Conservation (phyloP, 1,140 invertebrate species). For the Microvelia longipes region DNA sequence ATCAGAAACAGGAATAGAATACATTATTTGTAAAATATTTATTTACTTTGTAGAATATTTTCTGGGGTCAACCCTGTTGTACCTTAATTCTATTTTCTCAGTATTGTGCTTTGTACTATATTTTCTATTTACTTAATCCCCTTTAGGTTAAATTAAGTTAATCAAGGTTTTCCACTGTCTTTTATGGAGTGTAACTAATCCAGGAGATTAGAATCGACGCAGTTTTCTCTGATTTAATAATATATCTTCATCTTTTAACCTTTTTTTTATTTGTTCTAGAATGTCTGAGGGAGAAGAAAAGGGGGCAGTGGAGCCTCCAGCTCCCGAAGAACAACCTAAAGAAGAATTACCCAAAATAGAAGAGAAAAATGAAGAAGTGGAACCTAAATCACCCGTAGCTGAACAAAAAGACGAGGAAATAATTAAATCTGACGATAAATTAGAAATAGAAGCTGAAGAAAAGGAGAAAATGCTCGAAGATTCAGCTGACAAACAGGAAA, state of each 20-base stretch:
- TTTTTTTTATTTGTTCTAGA: not conserved
- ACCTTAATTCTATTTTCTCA: no score
- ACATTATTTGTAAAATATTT: no score
- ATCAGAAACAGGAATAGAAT: no score
- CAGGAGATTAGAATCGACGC: no score
- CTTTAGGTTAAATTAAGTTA: no score
- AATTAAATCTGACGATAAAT: conserved; percentile 46
- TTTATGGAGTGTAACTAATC: no score
- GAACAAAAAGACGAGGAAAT: conserved; percentile 4
- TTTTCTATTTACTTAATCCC: no score
- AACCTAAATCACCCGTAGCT: not conserved
- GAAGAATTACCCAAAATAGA: not conserved
- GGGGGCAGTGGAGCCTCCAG: not conserved
- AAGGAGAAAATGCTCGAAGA: conserved; percentile 49
- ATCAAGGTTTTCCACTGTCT: no score
- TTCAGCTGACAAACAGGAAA: conserved; percentile 36
- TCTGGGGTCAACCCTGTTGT: no score
- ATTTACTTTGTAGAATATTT: no score
- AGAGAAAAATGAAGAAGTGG: not conserved
- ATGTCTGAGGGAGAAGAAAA: conserved; percentile 1
- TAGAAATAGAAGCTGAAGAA: conserved; percentile 52
- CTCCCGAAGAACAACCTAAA: not conserved
- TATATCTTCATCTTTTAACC: not conserved
- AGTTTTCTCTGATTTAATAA: no score
- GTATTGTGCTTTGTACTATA: no score